Conservation (phyloP, 2,888 invertebrate genomes). For the Drosophila parthenogenetica region DNA sequence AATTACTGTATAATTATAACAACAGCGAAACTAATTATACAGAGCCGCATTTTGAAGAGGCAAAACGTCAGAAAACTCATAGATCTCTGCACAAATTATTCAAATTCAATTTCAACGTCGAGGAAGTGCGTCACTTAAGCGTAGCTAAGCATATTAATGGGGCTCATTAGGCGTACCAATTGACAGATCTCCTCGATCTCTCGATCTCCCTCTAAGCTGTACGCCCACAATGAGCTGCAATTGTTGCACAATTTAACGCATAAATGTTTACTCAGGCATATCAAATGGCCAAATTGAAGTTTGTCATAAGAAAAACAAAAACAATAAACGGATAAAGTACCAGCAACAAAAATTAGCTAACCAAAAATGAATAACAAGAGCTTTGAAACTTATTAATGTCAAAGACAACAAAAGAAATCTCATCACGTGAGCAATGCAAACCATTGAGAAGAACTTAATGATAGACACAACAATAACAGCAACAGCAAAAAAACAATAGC, state of each 20-base stretch:
- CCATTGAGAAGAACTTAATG: constrained; percentile 60
- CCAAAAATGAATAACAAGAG: constrained; percentile 18
- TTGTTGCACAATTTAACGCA: constrained; percentile 63
- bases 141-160: constrained; percentile 55
- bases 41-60: constrained; percentile 21
- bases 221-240: constrained; percentile 61
- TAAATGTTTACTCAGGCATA: constrained; percentile 49
- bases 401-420: constrained; percentile 67
- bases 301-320: constrained; percentile 16
- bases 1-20: constrained; percentile 31
- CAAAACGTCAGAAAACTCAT: constrained; percentile 16
- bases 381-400: constrained; percentile 62
- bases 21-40: constrained; percentile 31
- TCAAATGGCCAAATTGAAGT: constrained; percentile 44
- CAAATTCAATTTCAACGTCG: constrained; percentile 15
- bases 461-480: constrained; percentile 27
- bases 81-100: constrained; percentile 15
- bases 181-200: constrained; percentile 26
- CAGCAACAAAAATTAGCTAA: constrained; percentile 7
- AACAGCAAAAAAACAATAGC: constrained; percentile 9
- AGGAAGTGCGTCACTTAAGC: constrained; percentile 54
- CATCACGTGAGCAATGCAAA: constrained; percentile 60
- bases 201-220: constrained; percentile 11
- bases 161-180: constrained; percentile 55
- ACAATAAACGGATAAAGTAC: constrained; percentile 17